A percentile compares a stretch with the other conserved stretches of the same genome.
Evolutionary conservation across 2,888 invertebrate species (phyloP).

Genomic region (Callimorpha dominula): DNA sequence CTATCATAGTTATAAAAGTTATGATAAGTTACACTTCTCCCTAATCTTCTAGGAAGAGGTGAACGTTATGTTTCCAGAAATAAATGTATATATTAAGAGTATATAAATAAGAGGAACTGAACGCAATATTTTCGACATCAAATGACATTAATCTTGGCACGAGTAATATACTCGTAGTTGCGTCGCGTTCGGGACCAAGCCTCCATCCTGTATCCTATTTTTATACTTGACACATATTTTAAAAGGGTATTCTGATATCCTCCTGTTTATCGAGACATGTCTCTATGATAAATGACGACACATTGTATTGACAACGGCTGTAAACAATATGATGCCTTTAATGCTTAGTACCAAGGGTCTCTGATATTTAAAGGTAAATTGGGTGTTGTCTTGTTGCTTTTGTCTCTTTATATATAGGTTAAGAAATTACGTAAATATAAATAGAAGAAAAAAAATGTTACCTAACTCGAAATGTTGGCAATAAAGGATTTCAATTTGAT

Average conservation of each 20-base stretch:
- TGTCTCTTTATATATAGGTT: not conserved
- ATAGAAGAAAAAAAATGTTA: not conserved
- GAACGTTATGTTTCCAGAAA: not conserved
- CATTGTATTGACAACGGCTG: slow-evolving; percentile 33
- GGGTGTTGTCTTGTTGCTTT: not conserved
- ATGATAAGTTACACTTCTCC: not conserved
- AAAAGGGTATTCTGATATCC: slow-evolving; percentile 61
- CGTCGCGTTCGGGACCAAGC: slow-evolving; percentile 12
- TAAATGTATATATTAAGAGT: slow-evolving; percentile 17
- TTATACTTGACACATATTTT: slow-evolving; percentile 54
- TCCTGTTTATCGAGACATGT: slow-evolving; percentile 48
- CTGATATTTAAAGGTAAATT: not conserved
- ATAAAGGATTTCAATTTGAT: too few species aligned
- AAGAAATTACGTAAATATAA: too few species aligned
- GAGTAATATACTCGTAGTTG: slow-evolving; percentile 15
- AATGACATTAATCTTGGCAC: slow-evolving; percentile 25
- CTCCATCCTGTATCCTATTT: slow-evolving; percentile 16
- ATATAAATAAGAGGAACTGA: slow-evolving; percentile 20
- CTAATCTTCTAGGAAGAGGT: not conserved
- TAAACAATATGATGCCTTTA: slow-evolving; percentile 29
- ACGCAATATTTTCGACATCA: slow-evolving; percentile 22
- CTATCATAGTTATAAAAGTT: not conserved
- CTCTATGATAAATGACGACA: slow-evolving; percentile 39
- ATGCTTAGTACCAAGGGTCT: not conserved
- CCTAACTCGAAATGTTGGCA: not conserved